Base-by-base conservation (phyloP, 2,113 vertebrate species). In the Burhinus bistriatus region DNA sequence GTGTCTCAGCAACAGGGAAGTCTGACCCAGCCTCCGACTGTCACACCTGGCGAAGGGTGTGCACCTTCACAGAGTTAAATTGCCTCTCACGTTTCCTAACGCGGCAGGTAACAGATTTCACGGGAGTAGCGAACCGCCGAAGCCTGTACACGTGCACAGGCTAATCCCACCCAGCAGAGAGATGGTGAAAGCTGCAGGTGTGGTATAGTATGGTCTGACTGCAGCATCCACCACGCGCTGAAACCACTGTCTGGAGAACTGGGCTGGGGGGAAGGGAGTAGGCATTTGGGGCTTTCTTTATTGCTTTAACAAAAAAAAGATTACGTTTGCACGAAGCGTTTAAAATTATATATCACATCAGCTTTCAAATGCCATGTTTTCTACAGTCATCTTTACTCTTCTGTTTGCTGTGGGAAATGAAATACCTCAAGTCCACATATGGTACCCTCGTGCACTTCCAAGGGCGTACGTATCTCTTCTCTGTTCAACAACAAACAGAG, bases 1-100 rank as follows among this genome's bases (percentile, higher is more conserved):
- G 93, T 91, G 94, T 97, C 96, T 96, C 97, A 90, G 98, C 95
- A 97, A 98, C 58, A 90, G 91, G 89, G 96, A 95, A 97, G 91
- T 54, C 69, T 15, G 45, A 49, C 44, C 61, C 61, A 80, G 81
- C 83, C 93, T 72, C 51, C 9, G 5, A 80, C 40, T 86, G 93
- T 73, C 69, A 93, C 86, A 95, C 95, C 95, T 75, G 55, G 38
- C 3, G 17, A 38, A 84, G 97, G 95, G 96, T 57, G 95, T 96
- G 93, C 73, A 85, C 69, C 4, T 6, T 57, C 27, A 26, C 2
- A 3, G 65, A 11, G 45, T 62, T 65, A 93, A 96, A 79, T 77
- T 83, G 88, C 82, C 83, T 94, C n/a, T 54, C 22, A 2, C 30
- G 69, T 66, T 95, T 90, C 87, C 90, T 92, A 92, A 65, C 1